phyloP scores from a whole-genome alignment of 2,113 vertebrate genomes.

The Brachyhypopomus occidentalis region DNA sequence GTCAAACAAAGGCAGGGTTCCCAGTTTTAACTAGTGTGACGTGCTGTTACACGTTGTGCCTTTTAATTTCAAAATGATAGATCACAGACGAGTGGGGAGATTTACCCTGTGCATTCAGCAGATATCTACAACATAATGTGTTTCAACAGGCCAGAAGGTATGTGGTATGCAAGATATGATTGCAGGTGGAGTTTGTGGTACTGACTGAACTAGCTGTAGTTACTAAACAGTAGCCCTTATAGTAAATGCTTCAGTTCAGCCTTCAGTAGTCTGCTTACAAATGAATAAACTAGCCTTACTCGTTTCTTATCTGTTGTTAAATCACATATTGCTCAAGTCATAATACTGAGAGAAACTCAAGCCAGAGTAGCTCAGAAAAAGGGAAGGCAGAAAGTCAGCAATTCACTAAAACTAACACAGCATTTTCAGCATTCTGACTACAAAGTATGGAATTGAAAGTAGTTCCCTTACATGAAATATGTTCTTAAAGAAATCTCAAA shows the following conservation, averaged over 20 bases:
- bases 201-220: not conserved
- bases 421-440: not conserved
- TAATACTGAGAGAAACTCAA: not conserved
- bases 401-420: not conserved
- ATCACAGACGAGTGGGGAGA: not conserved
- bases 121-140: conserved; percentile 32
- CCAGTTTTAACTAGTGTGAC: not conserved
- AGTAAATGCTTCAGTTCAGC: not conserved
- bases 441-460: not conserved
- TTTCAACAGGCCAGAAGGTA: conserved; percentile 51
- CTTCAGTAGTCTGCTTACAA: not conserved
- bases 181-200: not conserved
- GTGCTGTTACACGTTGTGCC: no score
- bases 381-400: not conserved
- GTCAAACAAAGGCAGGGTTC: not conserved
- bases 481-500: conserved; percentile 12
- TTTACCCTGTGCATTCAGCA: not conserved
- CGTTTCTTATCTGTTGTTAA: not conserved
- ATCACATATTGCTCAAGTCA: not conserved
- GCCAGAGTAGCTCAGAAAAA: not conserved
- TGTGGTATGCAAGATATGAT: conserved; percentile 32
- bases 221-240: not conserved
- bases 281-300: not conserved
- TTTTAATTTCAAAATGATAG: not conserved
- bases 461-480: not conserved